phyloP scores from a whole-genome alignment of 1,140 invertebrate genomes.

The Microvelia longipes region DNA sequence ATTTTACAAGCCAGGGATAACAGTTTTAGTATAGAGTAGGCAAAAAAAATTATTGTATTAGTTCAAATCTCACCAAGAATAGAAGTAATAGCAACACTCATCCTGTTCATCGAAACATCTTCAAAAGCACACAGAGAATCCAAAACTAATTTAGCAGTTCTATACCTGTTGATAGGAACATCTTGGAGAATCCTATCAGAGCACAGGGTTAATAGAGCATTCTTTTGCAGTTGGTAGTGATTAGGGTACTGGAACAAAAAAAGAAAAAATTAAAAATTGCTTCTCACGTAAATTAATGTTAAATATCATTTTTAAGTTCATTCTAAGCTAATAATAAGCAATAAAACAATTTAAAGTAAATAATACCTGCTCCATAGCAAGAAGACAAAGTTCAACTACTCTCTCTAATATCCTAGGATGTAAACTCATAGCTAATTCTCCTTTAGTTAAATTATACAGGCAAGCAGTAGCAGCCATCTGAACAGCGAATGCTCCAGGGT shows the following conservation, averaged over 20 bases:
- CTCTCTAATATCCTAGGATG: conserved; percentile 48
- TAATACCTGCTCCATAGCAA: conserved; percentile 47
- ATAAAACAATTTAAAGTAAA: too few relatives aligned
- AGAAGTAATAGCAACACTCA: conserved; percentile 70
- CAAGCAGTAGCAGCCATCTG: conserved; percentile 71
- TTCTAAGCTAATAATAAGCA: too few relatives aligned
- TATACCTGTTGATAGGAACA: conserved; percentile 55
- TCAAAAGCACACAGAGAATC: conserved; percentile 57
- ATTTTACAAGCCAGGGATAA: too few relatives aligned
- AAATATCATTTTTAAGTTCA: too few relatives aligned
- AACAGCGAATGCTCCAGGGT: conserved; percentile 47
- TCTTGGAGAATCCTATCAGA: conserved; percentile 64
- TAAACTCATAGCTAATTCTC: conserved; percentile 45
- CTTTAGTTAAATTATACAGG: conserved; percentile 61
- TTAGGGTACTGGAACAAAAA: conserved; percentile 38
- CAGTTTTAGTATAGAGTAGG: too few relatives aligned
- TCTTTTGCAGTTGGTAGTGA: conserved; percentile 59
- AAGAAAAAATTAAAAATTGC: not conserved
- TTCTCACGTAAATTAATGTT: too few relatives aligned
- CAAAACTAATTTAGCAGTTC: conserved; percentile 58
- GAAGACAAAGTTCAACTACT: conserved; percentile 50
- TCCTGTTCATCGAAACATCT: conserved; percentile 57
- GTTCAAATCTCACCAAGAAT: conserved; percentile 41
- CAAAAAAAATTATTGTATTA: too few relatives aligned
- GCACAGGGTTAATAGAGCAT: conserved; percentile 57